These are phyloP conservation scores for Protaetia brevitarsis DNA, from an alignment of 1,140 invertebrate genomes.

Conservation along the genomic window DNA sequence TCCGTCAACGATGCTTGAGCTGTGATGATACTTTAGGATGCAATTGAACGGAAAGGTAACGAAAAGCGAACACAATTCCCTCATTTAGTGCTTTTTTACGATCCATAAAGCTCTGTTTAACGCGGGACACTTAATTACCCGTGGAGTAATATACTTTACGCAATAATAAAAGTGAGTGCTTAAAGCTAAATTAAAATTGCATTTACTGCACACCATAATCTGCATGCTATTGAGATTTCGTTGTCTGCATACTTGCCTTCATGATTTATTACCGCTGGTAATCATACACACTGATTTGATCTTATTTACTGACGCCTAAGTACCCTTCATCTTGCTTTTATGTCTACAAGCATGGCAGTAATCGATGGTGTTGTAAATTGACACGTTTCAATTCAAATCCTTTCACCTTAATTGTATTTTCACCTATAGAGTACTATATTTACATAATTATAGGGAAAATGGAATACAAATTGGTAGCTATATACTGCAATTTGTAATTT, in stretches of 20 bases:
- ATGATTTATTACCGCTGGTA: too few species aligned
- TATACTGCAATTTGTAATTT: not conserved
- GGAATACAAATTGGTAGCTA: not conserved
- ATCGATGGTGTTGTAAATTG: too few species aligned
- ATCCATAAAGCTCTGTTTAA: slow-evolving; percentile 1
- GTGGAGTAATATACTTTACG: not conserved
- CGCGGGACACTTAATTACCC: not conserved
- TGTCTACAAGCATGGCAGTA: too few species aligned
- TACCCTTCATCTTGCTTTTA: too few species aligned
- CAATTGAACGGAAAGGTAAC: not conserved
- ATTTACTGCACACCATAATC: not conserved
- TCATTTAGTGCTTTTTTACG: not conserved
- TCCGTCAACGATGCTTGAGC: not conserved
- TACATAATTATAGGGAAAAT: too few species aligned
- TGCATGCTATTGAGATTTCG: not conserved
- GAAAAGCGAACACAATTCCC: not conserved
- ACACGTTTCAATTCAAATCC: too few species aligned
- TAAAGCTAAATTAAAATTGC: not conserved
- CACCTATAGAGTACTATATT: too few species aligned
- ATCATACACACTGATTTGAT: too few species aligned
- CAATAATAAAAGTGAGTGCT: not conserved
- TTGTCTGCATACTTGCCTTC: too few species aligned
- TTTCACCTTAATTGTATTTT: too few species aligned
- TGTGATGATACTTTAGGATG: not conserved
- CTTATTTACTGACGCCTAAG: too few species aligned